phyloP scores from a whole-genome alignment of 2,797 vertebrate species.

The Acomys russatus region DNA sequence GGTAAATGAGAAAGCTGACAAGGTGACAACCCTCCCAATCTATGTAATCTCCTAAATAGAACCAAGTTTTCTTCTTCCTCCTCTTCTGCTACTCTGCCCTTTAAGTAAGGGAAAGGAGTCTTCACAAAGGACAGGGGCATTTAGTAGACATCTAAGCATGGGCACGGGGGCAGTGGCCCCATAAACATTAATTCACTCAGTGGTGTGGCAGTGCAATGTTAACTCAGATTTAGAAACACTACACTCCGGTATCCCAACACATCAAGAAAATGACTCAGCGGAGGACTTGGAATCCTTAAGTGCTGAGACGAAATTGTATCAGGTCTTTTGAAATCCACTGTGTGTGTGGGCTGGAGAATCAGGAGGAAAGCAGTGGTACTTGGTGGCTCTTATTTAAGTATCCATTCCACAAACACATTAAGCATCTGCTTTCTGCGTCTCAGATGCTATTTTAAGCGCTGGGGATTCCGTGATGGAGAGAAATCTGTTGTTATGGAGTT shows the following conservation, averaged over 20 bases:
- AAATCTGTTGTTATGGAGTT: neutral
- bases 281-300: constrained; percentile 32
- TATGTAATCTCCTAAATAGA: constrained; percentile 40
- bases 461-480: constrained; percentile 67
- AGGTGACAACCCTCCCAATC: neutral
- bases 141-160: neutral
- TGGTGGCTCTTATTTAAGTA: constrained; percentile 4
- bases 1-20: too few species aligned
- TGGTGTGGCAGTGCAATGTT: neutral
- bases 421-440: neutral
- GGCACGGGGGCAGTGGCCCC: neutral
- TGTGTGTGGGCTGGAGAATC: neutral
- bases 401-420: neutral
- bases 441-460: constrained; percentile 62
- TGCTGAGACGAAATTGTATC: constrained; percentile 22
- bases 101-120: constrained; percentile 9
- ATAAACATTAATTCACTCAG: neutral
- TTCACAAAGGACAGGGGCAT: constrained; percentile 46
- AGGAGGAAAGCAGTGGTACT: neutral
- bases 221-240: constrained; percentile 46
- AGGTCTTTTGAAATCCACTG: neutral
- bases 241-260: neutral
- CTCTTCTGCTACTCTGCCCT: neutral
- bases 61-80: neutral
- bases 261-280: constrained; percentile 19